These are phyloP conservation scores for Cepaea hortensis DNA, from an alignment of 2,888 invertebrate genomes.

Conservation along the genomic window DNA sequence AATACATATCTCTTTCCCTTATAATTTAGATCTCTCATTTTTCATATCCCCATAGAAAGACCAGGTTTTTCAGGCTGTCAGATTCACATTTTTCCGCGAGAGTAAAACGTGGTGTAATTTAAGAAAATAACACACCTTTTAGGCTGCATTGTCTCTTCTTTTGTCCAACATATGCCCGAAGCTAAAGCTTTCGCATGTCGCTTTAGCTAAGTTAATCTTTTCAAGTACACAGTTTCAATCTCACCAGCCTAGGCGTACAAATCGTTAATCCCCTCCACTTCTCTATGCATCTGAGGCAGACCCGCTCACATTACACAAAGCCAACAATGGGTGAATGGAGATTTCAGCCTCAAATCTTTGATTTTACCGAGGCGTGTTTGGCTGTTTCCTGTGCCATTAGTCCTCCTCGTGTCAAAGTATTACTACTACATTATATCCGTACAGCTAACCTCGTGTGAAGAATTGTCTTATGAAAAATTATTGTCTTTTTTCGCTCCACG, in stretches of 20 bases:
- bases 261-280: background rate
- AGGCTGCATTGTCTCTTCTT: background rate
- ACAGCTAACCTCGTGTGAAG: background rate
- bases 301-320: background rate
- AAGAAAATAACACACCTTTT: background rate
- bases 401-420: background rate
- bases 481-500: background rate
- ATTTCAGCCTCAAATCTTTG: background rate
- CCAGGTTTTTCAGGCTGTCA: too few relatives aligned
- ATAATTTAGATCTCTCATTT: too few relatives aligned
- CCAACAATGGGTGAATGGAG: background rate
- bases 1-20: too few relatives aligned
- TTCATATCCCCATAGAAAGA: too few relatives aligned
- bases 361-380: background rate
- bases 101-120: background rate
- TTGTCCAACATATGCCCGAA: background rate
- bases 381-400: background rate
- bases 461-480: too few relatives aligned
- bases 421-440: background rate
- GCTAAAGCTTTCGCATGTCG: slow-evolving; percentile 7
- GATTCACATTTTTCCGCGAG: background rate
- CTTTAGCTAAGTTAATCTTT: background rate
- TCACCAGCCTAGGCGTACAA: background rate
- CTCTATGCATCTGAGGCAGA: background rate
- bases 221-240: background rate